These are phyloP conservation scores for Argynnis bischoffii DNA, from an alignment of 2,888 invertebrate genomes.

Conservation along the genomic window DNA sequence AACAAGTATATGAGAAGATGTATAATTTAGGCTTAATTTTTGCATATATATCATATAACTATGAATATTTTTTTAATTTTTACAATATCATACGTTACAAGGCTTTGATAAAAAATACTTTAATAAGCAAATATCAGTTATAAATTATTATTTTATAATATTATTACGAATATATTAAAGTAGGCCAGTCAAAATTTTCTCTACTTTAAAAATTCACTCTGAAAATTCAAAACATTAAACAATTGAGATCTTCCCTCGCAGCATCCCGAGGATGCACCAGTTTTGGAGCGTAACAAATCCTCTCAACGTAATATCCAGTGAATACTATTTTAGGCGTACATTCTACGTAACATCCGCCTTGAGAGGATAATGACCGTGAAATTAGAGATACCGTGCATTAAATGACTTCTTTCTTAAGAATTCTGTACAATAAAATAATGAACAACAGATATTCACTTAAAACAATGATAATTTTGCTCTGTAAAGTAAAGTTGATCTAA, in stretches of 20 bases:
- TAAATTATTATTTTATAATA: too few relatives aligned
- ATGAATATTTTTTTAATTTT: too few relatives aligned
- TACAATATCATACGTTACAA: too few relatives aligned
- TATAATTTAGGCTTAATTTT: too few relatives aligned
- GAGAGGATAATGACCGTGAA: conserved; percentile 33
- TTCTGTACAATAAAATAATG: neutral
- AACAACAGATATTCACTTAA: neutral
- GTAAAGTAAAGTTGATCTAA: too few relatives aligned
- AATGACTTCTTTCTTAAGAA: neutral
- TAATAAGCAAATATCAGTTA: too few relatives aligned
- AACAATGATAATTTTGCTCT: too few relatives aligned
- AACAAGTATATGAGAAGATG: too few relatives aligned
- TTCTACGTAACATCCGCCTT: conserved; percentile 24
- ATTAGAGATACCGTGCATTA: conserved; percentile 12
- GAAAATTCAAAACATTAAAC: neutral
- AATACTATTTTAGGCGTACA: conserved; percentile 24
- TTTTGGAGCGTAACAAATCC: conserved; percentile 27
- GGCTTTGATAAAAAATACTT: too few relatives aligned
- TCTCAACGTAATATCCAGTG: conserved; percentile 18
- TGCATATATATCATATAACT: too few relatives aligned
- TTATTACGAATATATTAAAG: neutral
- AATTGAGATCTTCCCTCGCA: conserved; percentile 26
- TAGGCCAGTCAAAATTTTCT: neutral
- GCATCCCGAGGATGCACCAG: conserved; percentile 35
- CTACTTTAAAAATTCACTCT: neutral